phyloP scores from a whole-genome alignment of 2,888 invertebrate genomes.

The Caenorhabditis sp. region DNA sequence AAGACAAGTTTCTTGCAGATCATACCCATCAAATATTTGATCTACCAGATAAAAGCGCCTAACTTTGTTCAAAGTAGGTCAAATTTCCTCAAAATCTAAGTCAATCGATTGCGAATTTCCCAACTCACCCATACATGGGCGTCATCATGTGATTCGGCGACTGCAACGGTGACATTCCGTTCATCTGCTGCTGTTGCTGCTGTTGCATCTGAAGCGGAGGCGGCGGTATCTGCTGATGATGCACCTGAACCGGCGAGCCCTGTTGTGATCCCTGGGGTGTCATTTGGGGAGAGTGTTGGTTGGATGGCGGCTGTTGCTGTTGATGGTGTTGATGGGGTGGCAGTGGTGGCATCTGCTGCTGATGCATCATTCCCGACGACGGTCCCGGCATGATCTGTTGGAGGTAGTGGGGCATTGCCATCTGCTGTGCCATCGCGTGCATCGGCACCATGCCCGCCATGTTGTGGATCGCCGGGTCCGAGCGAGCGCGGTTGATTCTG shows the following conservation, averaged over 20 bases:
- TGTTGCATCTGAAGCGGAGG: constrained; percentile 47
- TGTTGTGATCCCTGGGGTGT: constrained; percentile 59
- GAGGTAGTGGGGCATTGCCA: constrained; percentile 47
- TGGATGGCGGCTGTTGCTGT: constrained; percentile 41
- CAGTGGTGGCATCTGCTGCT: constrained; percentile 21
- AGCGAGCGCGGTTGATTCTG: constrained; percentile 78
- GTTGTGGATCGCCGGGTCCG: constrained; percentile 81
- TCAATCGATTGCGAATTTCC: too few relatives aligned
- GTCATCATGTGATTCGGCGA: constrained; percentile 68
- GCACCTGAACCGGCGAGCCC: constrained; percentile 47
- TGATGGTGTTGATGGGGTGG: constrained; percentile 55
- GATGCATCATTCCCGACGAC: constrained; percentile 66
- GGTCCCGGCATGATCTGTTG: constrained; percentile 66
- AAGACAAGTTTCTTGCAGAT: too few relatives aligned
- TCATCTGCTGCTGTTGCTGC: neutral
- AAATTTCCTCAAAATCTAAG: too few relatives aligned
- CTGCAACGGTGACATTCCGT: constrained; percentile 64
- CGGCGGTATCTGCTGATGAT: constrained; percentile 56
- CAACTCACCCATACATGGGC: constrained; percentile 59
- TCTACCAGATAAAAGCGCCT: too few relatives aligned
- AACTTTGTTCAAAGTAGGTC: too few relatives aligned
- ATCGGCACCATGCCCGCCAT: constrained; percentile 69
- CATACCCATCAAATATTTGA: too few relatives aligned
- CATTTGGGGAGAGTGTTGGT: constrained; percentile 55
- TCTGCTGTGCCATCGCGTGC: constrained; percentile 19